Base-by-base conservation (phyloP, 1,140 invertebrate genomes). In the Ostrea edulis region DNA sequence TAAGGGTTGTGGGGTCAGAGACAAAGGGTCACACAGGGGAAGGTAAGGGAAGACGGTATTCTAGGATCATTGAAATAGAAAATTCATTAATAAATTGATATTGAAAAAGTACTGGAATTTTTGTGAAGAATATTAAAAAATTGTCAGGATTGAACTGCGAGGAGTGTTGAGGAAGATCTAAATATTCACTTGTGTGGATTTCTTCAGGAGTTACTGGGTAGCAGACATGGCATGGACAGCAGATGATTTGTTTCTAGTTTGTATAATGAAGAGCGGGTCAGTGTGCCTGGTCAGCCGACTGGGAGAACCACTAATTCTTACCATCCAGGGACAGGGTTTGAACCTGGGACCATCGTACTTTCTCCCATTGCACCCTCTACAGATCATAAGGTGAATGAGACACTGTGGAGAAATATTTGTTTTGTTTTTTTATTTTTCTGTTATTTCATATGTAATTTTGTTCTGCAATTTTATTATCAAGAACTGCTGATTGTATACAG, bases 221-320 rank as follows among this genome's bases (percentile, higher is more conserved):
- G 86, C 86, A 81, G 93, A 94, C 62, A 91, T 95, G 89, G 83
- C 92, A 8, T 95, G 95, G 95, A 93, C 93, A 52, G 91, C 81
- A 84, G 93, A 95, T 90, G 93, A 93, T 77, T 87, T 95, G 58
- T 94, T 94, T 88, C 44, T 95, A 55, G 93, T 91, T n/a, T 92
- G 93, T 85, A 94, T 95, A 12, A 92, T 93, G 51, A 89, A 91
- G 29, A 93, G 93, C 90, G 95, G 95, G 22, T 93, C 89, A 62
- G 87, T 93, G 12, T 93, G 93, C 84, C 51, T 95, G 22, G 51
- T 94, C 81, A 92, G 93, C 25, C 91, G 94, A 51, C 91, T 95
- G 11, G 94, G 94, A 52, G 93, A 94, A 84, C 94, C 94, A 22
- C 20, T 95, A 5, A 85, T 92, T 55, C 87, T 95, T n/a, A 85